Evolutionary conservation across 2,797 vertebrate genomes (phyloP), one percentile per base, ranked within the genome.

Genomic region (Platyrinchus mystaceus): DNA sequence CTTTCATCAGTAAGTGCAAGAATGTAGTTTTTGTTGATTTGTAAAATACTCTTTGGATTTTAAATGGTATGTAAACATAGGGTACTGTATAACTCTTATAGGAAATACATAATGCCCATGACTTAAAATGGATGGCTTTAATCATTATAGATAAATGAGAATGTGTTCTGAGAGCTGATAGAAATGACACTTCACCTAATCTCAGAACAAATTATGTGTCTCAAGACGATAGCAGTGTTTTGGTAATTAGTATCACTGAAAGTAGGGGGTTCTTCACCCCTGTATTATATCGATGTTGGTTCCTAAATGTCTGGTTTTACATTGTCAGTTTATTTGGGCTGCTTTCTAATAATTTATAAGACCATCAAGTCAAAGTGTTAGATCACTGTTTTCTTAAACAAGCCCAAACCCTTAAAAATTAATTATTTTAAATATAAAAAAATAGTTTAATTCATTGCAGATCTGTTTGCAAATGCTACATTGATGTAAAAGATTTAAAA

Each of bases 281-380:
- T 69, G 18, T 67, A 27, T 63, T 52, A 27, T 19, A 47, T 5
- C 60, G 12, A 2, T 71, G 12, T 43, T 74, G 37, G 4, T 27
- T 85, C 9, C 17, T 87, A 27, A 14, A 37, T 83, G 34, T 78
- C 24, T 87, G 41, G 14, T 50, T 73, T 76, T 47, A 44, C 4
- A 2, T 27, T n/a, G 26, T 36, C 7, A 18, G 12, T 46, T 70
- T 77, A 32, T 64, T 78, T 62, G 27, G 36, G 27, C 23, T 91
- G 6, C 21, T 76, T 71, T 75, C 9, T 66, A 59, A 30, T 28
- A 34, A 43, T n/a, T 66, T 36, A 5, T 36, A 58, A 39, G 9
- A 27, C 14, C 2, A 32, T 32, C 0, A 23, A 1, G 3, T 28
- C 64, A 12, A 66, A 50, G 2, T 52, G 12, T 50, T n/a, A n/a